Conservation (phyloP, 2,113 vertebrate species). For the Aspidoscelis tigris region DNA sequence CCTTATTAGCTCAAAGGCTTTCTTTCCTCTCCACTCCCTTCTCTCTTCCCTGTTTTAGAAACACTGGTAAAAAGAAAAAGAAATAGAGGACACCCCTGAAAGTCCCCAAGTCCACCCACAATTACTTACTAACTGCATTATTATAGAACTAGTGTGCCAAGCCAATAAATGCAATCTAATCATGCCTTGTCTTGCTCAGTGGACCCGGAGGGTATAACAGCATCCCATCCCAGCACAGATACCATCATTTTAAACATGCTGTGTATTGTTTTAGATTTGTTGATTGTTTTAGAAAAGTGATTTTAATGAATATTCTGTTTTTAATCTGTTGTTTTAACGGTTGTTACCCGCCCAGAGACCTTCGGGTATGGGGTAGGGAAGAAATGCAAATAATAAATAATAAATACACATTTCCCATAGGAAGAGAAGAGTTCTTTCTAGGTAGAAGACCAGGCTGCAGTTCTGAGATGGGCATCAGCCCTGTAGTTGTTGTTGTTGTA, state of each 20-base stretch:
- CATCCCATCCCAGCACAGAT: neutral
- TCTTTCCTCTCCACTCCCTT: accelerated
- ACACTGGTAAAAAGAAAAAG: slow-evolving; percentile 12
- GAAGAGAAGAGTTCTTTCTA: neutral
- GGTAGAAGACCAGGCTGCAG: no score
- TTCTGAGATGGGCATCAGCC: no score
- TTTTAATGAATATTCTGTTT: no score
- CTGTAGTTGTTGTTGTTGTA: no score
- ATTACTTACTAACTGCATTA: neutral
- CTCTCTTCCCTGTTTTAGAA: slow-evolving; percentile 40
- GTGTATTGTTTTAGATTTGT: no score
- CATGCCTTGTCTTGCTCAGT: neutral
- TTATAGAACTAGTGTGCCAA: neutral
- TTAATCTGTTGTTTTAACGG: no score
- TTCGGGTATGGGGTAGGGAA: no score
- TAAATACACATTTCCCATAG: neutral
- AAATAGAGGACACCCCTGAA: neutral
- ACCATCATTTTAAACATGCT: no score
- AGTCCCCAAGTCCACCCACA: slow-evolving; percentile 15
- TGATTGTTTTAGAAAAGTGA: no score
- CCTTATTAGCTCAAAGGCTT: slow-evolving; percentile 40
- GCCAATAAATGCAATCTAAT: neutral
- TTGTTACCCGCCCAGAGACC: no score
- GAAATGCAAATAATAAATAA: no score
- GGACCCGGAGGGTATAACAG: neutral